A percentile compares a stretch with the other conserved stretches of the same genome.
Evolutionary conservation across 2,888 invertebrate species (phyloP).

Genomic region (Hartigia nigra): DNA sequence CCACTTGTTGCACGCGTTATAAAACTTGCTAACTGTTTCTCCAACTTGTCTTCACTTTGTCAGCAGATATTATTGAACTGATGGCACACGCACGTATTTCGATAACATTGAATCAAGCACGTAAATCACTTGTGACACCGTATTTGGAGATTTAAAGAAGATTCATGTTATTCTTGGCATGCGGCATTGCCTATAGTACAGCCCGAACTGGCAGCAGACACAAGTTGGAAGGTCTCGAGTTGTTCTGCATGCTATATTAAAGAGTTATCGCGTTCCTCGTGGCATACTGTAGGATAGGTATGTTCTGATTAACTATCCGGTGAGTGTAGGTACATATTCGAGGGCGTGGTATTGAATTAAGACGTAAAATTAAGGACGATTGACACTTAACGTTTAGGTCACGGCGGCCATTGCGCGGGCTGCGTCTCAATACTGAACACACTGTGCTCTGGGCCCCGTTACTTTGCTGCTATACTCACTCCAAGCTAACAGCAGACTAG

Average conservation of each 20-base stretch:
- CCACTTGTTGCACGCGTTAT: neutral
- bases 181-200: neutral
- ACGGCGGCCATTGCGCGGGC: constrained; percentile 55
- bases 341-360: constrained; percentile 24
- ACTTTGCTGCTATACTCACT: constrained; percentile 18
- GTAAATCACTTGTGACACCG: neutral
- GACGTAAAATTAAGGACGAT: constrained; percentile 47
- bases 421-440: constrained; percentile 29
- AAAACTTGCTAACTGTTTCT: neutral
- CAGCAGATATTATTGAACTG: neutral
- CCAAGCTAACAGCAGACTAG: constrained; percentile 10
- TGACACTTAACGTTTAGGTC: constrained; percentile 46
- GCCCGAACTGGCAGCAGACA: neutral
- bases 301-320: neutral
- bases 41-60: neutral
- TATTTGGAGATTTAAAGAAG: neutral
- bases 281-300: neutral
- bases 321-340: constrained; percentile 13
- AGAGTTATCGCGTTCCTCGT: neutral
- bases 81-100: neutral
- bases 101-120: neutral
- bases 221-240: neutral
- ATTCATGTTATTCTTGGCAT: neutral
- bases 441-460: constrained; percentile 22
- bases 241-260: neutral